Evolutionary conservation across 2,888 invertebrate species (phyloP).

Genomic region (Calameuta pallipes): DNA sequence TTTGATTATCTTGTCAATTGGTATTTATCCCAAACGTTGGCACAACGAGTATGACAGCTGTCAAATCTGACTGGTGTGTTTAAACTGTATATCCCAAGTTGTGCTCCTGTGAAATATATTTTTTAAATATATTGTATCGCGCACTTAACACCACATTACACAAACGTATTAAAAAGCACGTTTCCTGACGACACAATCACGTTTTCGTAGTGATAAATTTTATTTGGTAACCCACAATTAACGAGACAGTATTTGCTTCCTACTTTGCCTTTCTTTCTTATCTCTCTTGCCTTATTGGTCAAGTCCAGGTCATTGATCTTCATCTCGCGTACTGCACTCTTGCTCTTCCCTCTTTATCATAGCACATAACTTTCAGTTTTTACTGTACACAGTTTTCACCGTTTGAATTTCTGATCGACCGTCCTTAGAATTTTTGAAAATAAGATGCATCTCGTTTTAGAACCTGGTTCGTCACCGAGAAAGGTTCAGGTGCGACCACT

Average conservation of each 20-base stretch:
- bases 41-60: background rate
- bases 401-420: background rate
- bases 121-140: background rate
- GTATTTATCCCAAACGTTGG: background rate
- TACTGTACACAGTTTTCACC: background rate
- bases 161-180: background rate
- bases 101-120: background rate
- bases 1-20: background rate
- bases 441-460: constrained; percentile 68
- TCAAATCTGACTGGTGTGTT: background rate
- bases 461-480: constrained; percentile 94
- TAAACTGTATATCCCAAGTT: background rate
- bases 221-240: background rate
- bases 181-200: background rate
- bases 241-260: background rate
- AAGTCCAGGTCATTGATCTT: background rate
- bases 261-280: background rate
- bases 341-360: background rate
- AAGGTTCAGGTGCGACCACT: constrained; percentile 94
- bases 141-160: background rate
- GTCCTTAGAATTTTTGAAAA: background rate
- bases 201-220: background rate
- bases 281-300: background rate
- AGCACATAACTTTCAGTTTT: background rate
- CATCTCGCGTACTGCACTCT: background rate